Evolutionary conservation across 1,140 invertebrate species (phyloP), one percentile per base, ranked within the genome.

Genomic region (Mactra quadrangularis): DNA sequence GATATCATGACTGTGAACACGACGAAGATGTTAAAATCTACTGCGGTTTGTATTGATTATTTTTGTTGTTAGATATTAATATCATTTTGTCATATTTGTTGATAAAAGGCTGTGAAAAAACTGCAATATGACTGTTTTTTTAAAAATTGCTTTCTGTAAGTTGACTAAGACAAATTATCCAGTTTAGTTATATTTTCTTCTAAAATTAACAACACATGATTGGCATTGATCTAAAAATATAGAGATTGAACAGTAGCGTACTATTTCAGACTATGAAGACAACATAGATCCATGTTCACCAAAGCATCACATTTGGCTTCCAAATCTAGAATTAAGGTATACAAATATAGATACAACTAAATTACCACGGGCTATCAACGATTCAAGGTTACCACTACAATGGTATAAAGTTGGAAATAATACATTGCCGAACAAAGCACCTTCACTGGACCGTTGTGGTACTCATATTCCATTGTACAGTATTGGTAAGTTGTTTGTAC

Each of bases 1-100:
- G 95, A 66, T 93, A 95, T 0, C 95, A 96, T 88, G 95, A 96
- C 87, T 97, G 96, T 86, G 92, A 92, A 27, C 93, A 94, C 9
- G 94, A 95, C 85, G 96, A 96, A 92, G 96, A 94, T 72, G 87
- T 87, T 27, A 81, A 71, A n/a, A 86, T 90, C 17, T 57, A 59
- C 3, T 89, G 89, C 35, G 27, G 60, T 77, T 9, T 27, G 59
- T 62, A n/a, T n/a, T n/a, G n/a, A n/a, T n/a, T n/a, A n/a, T n/a
- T n/a, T n/a, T n/a, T n/a, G n/a, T n/a, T n/a, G n/a, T n/a, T n/a
- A n/a, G n/a, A n/a, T n/a, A n/a, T n/a, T n/a, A n/a, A n/a, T n/a
- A n/a, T n/a, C n/a, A n/a, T n/a, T n/a, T n/a, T n/a, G n/a, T n/a
- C n/a, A n/a, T n/a, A n/a, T n/a, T n/a, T n/a, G n/a, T n/a, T n/a